Conservation (phyloP, 1,140 invertebrate genomes). For the Sitodiplosis mosellana region DNA sequence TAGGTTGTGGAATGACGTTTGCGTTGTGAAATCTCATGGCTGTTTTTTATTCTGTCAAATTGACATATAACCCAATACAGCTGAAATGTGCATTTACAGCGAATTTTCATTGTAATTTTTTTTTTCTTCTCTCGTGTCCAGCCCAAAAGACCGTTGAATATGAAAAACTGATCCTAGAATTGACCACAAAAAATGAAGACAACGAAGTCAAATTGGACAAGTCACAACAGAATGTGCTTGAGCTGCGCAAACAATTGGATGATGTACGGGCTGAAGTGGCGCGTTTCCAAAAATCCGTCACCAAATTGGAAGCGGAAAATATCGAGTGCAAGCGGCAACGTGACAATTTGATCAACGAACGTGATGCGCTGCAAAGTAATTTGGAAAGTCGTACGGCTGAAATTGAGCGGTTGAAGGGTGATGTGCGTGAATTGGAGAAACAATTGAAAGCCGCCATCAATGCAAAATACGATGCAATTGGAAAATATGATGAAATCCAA, state of each 20-base stretch:
- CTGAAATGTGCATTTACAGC: neutral
- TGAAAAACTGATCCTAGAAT: constrained; percentile 24
- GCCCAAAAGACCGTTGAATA: constrained; percentile 5
- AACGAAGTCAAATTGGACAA: constrained; percentile 38
- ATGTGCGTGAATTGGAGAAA: constrained; percentile 37
- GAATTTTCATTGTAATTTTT: constrained; percentile 4
- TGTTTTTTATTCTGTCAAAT: too few relatives aligned
- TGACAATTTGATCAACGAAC: constrained; percentile 45
- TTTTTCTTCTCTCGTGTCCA: constrained; percentile 4
- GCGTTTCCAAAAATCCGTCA: constrained; percentile 38
- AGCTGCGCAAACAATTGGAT: constrained; percentile 39
- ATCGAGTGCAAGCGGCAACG: constrained; percentile 34
- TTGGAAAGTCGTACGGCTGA: constrained; percentile 47
- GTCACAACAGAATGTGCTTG: constrained; percentile 36
- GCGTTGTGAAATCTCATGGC: too few relatives aligned
- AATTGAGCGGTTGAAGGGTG: constrained; percentile 43
- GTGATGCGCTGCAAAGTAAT: constrained; percentile 45
- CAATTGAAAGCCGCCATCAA: constrained; percentile 48
- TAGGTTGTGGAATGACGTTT: too few relatives aligned
- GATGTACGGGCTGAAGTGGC: constrained; percentile 36
- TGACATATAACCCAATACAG: constrained; percentile 28
- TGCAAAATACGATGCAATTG: constrained; percentile 66
- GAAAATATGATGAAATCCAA: constrained; percentile 58
- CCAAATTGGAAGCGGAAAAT: constrained; percentile 32
- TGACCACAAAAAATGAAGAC: constrained; percentile 40